Evolutionary conservation across 2,797 vertebrate species (phyloP).

Genomic region (Leptoclinus maculatus): DNA sequence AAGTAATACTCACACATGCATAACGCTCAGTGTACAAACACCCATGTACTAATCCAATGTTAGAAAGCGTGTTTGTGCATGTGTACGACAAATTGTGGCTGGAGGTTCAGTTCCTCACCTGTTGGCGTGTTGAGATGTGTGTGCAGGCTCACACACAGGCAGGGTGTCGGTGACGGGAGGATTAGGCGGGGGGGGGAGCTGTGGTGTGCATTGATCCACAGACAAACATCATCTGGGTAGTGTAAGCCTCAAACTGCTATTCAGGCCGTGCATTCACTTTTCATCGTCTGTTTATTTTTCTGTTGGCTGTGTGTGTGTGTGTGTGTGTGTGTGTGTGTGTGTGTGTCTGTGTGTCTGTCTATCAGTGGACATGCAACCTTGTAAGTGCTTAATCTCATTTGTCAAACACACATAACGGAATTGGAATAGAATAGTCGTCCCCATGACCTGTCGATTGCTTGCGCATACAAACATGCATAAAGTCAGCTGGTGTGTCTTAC

Average conservation of each 20-base stretch:
- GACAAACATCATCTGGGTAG: constrained; percentile 71
- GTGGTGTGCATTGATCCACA: constrained; percentile 74
- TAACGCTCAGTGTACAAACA: neutral
- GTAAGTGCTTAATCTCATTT: constrained; percentile 55
- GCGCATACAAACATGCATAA: constrained; percentile 8
- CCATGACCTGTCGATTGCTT: constrained; percentile 38
- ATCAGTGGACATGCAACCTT: constrained; percentile 7
- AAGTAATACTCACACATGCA: neutral
- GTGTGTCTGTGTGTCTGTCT: neutral
- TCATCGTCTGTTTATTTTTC: constrained; percentile 37
- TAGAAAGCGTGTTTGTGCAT: neutral
- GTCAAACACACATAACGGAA: constrained; percentile 32
- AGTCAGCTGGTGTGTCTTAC: constrained; percentile 35
- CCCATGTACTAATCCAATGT: neutral
- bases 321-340: constrained; percentile 23
- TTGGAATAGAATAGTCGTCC: constrained; percentile 24
- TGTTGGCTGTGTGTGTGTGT: constrained; percentile 11
- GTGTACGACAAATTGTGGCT: neutral
- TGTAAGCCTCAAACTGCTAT: constrained; percentile 77
- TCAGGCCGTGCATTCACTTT: constrained; percentile 57
- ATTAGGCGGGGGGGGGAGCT: constrained; percentile 66
- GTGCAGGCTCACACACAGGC: constrained; percentile 33
- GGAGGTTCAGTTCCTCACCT: constrained; percentile 9
- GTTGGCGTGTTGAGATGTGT: constrained; percentile 17
- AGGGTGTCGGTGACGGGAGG: constrained; percentile 69